These are phyloP conservation scores for Zeuzera pyrina DNA, from an alignment of 2,888 invertebrate genomes.

Conservation along the genomic window DNA sequence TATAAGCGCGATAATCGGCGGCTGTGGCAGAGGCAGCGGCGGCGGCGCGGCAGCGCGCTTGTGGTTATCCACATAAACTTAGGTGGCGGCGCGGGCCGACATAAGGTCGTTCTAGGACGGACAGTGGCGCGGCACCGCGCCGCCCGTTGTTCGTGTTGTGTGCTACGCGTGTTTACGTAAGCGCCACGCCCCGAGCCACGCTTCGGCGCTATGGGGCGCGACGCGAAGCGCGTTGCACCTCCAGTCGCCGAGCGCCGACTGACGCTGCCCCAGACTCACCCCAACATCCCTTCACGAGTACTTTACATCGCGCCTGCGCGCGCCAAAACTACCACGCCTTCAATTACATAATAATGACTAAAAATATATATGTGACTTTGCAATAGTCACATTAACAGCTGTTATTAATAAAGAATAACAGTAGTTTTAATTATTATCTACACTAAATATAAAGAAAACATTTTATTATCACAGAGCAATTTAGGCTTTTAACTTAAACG, in stretches of 20 bases:
- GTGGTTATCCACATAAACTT: conserved; percentile 53
- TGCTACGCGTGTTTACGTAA: conserved; percentile 70
- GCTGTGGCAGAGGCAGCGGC: conserved; percentile 55
- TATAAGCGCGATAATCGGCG: conserved; percentile 61
- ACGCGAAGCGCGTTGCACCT: conserved; percentile 64
- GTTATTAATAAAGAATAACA: too few relatives aligned
- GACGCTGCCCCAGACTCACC: conserved; percentile 33
- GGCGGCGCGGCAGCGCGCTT: conserved; percentile 50
- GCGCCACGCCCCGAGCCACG: conserved; percentile 74
- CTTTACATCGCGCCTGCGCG: conserved; percentile 50
- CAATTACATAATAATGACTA: conserved; percentile 51
- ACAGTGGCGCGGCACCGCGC: conserved; percentile 59
- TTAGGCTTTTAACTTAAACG: too few relatives aligned
- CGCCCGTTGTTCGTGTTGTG: conserved; percentile 44
- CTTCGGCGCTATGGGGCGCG: conserved; percentile 67
- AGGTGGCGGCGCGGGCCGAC: conserved; percentile 59
- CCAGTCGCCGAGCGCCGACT: conserved; percentile 69
- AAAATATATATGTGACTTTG: too few relatives aligned
- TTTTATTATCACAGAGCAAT: too few relatives aligned
- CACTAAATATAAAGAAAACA: too few relatives aligned
- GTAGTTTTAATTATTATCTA: too few relatives aligned
- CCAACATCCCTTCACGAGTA: conserved; percentile 26
- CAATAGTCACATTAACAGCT: too few relatives aligned
- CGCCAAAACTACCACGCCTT: conserved; percentile 40
- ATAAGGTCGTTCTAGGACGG: conserved; percentile 53